Evolutionary conservation across 2,113 vertebrate species (phyloP), one percentile per base, ranked within the genome.

Genomic region (Polypterus senegalus): DNA sequence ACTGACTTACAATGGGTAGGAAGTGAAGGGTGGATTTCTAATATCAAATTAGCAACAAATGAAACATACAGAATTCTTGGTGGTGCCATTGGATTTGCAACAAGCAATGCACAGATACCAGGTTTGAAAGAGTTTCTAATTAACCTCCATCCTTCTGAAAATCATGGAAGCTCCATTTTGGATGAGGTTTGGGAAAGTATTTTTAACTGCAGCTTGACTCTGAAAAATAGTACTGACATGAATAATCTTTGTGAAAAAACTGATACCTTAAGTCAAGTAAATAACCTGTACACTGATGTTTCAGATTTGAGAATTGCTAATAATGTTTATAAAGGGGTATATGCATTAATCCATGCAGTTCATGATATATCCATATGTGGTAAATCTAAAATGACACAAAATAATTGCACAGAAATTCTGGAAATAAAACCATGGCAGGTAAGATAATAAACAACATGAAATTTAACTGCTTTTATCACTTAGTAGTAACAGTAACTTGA

Each of bases 11-110:
- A 62, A 9, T 67, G 66, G 66, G 56, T 67, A 55, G 61, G 47
- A 4, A 67, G 66, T 60, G 66, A 67, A 48, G 55, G 56, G 1
- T 67, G 66, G 66, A 59, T 67, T 48, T 59, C 55, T 48, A 43
- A 61, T 3, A 46, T 44, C 7, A 44, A 46, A 7, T 46, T 63
- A 4, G 49, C 57, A 5, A 48, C 6, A 4, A 45, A 46, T 4
- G 11, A 57, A 4, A 57, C 49, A 47, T 56, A 53, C 46, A 57
- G 49, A 57, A 54, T 51, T 61, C 60, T 66, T 5, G 52, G 55
- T 5, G 60, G 65, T 2, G 48, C 60, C 11, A 66, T 66, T 8
- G 64, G 64, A 65, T 65, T 65, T 65, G 49, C 58, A 56, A 61
- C 10, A 6, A 47, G 6, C 9, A 60, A 65, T 46, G 53, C 54